phyloP scores from a whole-genome alignment of 2,888 invertebrate genomes.

The Melieria omissa region DNA sequence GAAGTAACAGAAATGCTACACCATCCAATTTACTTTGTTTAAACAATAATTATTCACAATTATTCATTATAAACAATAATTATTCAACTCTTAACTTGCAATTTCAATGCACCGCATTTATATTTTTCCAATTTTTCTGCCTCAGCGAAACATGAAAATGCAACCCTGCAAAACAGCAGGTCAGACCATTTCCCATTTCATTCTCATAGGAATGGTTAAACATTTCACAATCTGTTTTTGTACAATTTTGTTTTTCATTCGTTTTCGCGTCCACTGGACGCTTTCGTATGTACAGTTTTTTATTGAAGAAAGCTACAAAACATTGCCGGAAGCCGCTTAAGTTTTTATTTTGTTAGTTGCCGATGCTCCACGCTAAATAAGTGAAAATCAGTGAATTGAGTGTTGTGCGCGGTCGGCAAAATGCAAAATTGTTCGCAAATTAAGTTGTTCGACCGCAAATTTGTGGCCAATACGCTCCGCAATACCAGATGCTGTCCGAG shows the following conservation, averaged over 20 bases:
- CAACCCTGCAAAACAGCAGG: not conserved
- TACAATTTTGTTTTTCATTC: constrained; percentile 14
- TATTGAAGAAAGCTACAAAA: too few species aligned
- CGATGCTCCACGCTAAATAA: too few species aligned
- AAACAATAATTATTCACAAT: too few species aligned
- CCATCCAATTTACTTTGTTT: too few species aligned
- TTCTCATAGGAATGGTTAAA: too few species aligned
- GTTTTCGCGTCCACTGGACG: not conserved
- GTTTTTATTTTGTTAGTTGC: not conserved
- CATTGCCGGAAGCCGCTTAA: not conserved
- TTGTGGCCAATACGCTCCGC: constrained; percentile 53
- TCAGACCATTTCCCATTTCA: not conserved
- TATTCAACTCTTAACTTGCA: not conserved
- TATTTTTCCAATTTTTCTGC: not conserved
- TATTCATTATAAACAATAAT: too few species aligned
- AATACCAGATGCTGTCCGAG: constrained; percentile 54
- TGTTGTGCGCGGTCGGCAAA: constrained; percentile 2
- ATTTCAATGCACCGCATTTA: not conserved
- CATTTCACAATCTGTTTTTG: constrained; percentile 25
- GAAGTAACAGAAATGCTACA: too few species aligned
- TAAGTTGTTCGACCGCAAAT: constrained; percentile 56
- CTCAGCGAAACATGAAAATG: not conserved
- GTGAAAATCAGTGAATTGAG: not conserved
- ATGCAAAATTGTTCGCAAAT: constrained; percentile 33
- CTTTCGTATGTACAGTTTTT: too few species aligned